phyloP scores from a whole-genome alignment of 2,888 invertebrate genomes.

The Schrankia costaestrigalis region DNA sequence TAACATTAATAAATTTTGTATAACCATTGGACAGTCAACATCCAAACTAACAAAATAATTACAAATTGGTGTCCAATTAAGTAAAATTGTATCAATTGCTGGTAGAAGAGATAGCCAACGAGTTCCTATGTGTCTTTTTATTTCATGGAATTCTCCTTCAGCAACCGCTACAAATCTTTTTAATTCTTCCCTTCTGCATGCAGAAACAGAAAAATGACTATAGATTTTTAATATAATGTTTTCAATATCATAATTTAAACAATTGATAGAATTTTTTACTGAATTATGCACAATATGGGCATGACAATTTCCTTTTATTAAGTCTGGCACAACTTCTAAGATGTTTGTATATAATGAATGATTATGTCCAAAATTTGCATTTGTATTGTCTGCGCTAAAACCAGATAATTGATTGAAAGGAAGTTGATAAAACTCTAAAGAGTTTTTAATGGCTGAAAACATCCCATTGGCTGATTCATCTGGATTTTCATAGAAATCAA shows the following conservation, averaged over 20 bases:
- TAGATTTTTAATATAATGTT: too few species aligned
- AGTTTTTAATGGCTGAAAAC: constrained; percentile 26
- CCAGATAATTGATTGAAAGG: constrained; percentile 33
- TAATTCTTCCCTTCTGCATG: too few species aligned
- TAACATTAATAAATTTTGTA: too few species aligned
- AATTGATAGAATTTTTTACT: constrained; percentile 26
- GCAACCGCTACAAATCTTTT: constrained; percentile 7
- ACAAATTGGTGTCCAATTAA: constrained; percentile 2
- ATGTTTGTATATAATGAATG: constrained; percentile 33
- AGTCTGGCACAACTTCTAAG: constrained; percentile 18
- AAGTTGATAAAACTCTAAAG: constrained; percentile 20
- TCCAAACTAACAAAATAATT: too few species aligned
- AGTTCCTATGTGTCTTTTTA: constrained; percentile 9
- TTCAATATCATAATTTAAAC: too few species aligned
- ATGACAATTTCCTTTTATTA: constrained; percentile 31
- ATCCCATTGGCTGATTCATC: constrained; percentile 28
- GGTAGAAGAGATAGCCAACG: constrained; percentile 6
- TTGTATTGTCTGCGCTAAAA: constrained; percentile 41
- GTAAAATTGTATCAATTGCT: constrained; percentile 6
- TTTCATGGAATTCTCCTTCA: constrained; percentile 8
- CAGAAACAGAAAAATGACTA: too few species aligned
- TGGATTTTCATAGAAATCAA: constrained; percentile 30
- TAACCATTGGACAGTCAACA: too few species aligned
- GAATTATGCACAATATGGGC: constrained; percentile 29
- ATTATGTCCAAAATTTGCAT: constrained; percentile 38